Base-by-base conservation (phyloP, 1,140 invertebrate species). In the Triops longicaudatus region DNA sequence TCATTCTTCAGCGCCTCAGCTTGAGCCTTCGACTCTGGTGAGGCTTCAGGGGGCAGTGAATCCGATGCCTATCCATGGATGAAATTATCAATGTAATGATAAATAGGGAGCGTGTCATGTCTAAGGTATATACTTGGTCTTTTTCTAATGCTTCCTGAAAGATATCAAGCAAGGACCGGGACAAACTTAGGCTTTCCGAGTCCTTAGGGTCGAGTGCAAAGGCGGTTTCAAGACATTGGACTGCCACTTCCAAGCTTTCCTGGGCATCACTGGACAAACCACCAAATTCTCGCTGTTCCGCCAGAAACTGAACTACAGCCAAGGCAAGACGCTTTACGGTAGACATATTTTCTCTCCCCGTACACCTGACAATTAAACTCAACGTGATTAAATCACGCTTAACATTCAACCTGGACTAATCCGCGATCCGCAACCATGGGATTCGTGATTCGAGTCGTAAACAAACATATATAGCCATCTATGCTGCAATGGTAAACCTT, bases 161-260 rank as follows among this genome's bases (percentile, higher is more conserved):
- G 41, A 83, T 83, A 73, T 81, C 80, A 37, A 79, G 76, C 26
- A 83, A 78, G 17, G 78, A 72, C 37, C 78, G 75, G 12, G 79
- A 79, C 5, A 80, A 78, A 31, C 79, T 77, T n/a, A 80, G 50
- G 27, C 81, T 80, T 17, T 73, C 63, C 10, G 81, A 80, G 81
- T 87, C 84, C 72, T 81, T 80, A 11, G 83, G 81, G 79, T 82
- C 84, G 26, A 88, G 80, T 75, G 88, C 89, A 82, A 92, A 96
- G 1, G 93, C 91, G 75, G 90, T 91, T 83, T 95, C 92, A 78
- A 96, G 86, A 83, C 94, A 96, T 83, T 96, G 93, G 79, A 91
- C 89, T 12, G 91, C 91, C 72, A 93, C 91, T 84, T 94, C 93
- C 76, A 94, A 85, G 83, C 92, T 93, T 83, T 95, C 93, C 75